Percentiles rank a stretch among this genome's conserved stretches.
These are phyloP conservation scores for Gymnoscopelus braueri DNA, from an alignment of 2,797 vertebrate species.

Conservation along the genomic window DNA sequence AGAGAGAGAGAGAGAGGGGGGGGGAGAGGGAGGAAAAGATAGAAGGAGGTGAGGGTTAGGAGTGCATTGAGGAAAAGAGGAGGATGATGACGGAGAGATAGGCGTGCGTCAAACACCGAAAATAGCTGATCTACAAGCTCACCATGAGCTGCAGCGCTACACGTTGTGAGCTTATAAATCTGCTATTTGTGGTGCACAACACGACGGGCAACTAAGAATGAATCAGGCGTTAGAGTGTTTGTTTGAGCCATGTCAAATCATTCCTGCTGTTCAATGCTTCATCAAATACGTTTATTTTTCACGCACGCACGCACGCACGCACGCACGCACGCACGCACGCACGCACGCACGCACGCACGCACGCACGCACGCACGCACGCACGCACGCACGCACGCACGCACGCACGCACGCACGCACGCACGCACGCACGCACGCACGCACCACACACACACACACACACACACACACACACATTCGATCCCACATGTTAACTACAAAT, in stretches of 20 bases:
- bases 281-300: slow-evolving; percentile 48
- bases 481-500: too few species aligned
- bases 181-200: too few species aligned
- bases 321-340: slow-evolving; percentile 24
- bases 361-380: slow-evolving; percentile 15
- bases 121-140: too few species aligned
- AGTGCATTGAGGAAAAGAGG: slow-evolving; percentile 7
- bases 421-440: slow-evolving; percentile 4
- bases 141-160: too few species aligned
- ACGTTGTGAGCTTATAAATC: too few species aligned
- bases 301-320: slow-evolving; percentile 8
- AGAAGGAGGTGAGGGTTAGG: neutral
- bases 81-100: neutral
- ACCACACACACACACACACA: slow-evolving; percentile 26
- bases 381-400: slow-evolving; percentile 16
- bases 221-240: slow-evolving; percentile 8
- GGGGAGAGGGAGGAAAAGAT: neutral
- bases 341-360: slow-evolving; percentile 5
- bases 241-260: neutral
- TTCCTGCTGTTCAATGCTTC: slow-evolving; percentile 14
- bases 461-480: slow-evolving; percentile 24
- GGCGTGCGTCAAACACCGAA: too few species aligned
- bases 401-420: slow-evolving; percentile 22
- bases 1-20: too few species aligned
- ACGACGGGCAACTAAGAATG: too few species aligned